A percentile compares a stretch with the other conserved stretches of the same genome.
Evolutionary conservation across 1,140 invertebrate genomes (phyloP).

Genomic region (Zaprionus kolodkinae): DNA sequence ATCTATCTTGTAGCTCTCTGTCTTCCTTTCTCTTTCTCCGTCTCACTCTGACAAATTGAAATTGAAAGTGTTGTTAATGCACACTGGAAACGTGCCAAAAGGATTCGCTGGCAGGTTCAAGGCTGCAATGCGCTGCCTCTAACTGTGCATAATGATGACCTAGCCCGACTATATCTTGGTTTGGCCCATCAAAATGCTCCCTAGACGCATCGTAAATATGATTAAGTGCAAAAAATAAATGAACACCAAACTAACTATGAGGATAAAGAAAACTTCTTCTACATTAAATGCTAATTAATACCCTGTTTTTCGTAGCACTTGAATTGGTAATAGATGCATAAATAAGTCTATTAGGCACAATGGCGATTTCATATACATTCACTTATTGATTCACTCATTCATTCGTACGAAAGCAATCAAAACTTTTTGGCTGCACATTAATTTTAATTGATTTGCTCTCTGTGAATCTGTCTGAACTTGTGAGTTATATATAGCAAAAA

Average conservation of each 20-base stretch:
- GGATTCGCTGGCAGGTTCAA: slow-evolving; percentile 5
- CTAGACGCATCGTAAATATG: slow-evolving; percentile 59
- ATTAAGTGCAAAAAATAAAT: slow-evolving; percentile 38
- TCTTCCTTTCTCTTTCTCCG: neutral
- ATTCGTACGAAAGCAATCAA: slow-evolving; percentile 34
- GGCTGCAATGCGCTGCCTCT: neutral
- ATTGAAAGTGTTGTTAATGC: slow-evolving; percentile 59
- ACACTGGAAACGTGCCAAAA: slow-evolving; percentile 18
- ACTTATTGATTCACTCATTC: no score
- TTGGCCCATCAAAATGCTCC: neutral
- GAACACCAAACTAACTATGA: slow-evolving; percentile 12
- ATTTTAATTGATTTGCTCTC: slow-evolving; percentile 68
- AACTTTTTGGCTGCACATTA: slow-evolving; percentile 71
- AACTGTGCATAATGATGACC: slow-evolving; percentile 18
- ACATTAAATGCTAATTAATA: slow-evolving; percentile 43
- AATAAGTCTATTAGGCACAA: slow-evolving; percentile 49
- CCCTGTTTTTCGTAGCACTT: slow-evolving; percentile 18
- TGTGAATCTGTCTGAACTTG: slow-evolving; percentile 17
- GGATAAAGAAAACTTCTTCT: neutral
- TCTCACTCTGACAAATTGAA: slow-evolving; percentile 40
- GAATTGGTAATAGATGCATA: slow-evolving; percentile 31
- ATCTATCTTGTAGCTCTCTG: slow-evolving; percentile 25
- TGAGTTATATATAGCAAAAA: neutral
- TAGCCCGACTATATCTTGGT: neutral
- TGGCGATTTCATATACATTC: slow-evolving; percentile 3